A percentile compares a stretch with the other conserved stretches of the same genome.
Evolutionary conservation across 2,797 vertebrate genomes (phyloP).

Genomic region (Sebastes variabilis): DNA sequence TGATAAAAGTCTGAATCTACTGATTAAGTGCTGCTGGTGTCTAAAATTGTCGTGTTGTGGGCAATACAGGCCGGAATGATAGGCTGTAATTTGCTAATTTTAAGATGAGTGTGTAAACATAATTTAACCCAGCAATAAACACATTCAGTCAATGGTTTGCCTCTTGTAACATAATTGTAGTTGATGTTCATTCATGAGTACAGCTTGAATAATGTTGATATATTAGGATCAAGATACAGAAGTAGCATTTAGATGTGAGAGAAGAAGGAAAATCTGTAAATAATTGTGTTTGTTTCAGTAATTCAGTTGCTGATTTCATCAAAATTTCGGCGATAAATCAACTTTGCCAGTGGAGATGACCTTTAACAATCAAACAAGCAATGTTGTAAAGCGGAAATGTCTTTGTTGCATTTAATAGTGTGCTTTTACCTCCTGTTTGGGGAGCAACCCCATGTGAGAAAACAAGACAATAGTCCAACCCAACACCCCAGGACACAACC

Average conservation of each 20-base stretch:
- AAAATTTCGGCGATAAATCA: background rate
- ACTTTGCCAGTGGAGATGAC: background rate
- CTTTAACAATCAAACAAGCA: background rate
- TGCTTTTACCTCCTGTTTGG: background rate
- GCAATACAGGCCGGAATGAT: background rate
- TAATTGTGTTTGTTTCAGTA: background rate
- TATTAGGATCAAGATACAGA: background rate
- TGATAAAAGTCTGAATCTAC: background rate
- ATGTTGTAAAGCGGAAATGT: background rate
- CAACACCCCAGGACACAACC: background rate
- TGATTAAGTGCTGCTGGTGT: background rate
- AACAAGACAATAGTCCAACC: background rate
- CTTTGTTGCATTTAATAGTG: background rate
- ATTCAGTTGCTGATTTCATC: background rate
- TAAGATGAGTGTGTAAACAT: background rate
- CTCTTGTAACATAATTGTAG: background rate
- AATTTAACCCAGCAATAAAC: slow-evolving; percentile 21
- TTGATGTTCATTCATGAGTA: background rate
- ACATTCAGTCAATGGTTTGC: background rate
- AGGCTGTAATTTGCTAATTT: background rate
- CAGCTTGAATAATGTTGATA: background rate
- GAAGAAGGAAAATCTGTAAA: background rate
- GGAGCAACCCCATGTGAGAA: background rate
- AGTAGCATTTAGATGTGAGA: background rate
- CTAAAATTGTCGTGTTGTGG: background rate